Evolutionary conservation across 2,888 invertebrate species (phyloP).

Genomic region (Drosophila colorata): DNA sequence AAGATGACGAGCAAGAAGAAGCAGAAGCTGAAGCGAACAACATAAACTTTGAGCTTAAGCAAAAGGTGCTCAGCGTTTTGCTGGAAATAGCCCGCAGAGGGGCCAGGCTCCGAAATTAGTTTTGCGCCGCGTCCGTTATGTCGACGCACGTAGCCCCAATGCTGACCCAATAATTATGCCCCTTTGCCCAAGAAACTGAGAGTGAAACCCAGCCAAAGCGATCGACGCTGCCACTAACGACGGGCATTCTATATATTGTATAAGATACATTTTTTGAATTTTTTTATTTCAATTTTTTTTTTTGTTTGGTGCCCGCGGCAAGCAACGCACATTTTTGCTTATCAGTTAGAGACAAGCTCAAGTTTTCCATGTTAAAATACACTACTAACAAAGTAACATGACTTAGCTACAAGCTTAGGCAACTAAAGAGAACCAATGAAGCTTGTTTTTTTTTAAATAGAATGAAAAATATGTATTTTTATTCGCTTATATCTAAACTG

Average conservation of each 20-base stretch:
- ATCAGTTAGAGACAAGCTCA: slow-evolving; percentile 45
- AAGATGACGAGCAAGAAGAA: slow-evolving; percentile 8
- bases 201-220: slow-evolving; percentile 71
- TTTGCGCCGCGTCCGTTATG: slow-evolving; percentile 70
- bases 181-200: slow-evolving; percentile 75
- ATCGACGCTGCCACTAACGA: slow-evolving; percentile 20
- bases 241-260: slow-evolving; percentile 29
- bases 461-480: no score
- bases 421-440: background rate
- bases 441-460: background rate
- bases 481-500: no score
- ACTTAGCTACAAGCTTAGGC: background rate
- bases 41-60: slow-evolving; percentile 26
- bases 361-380: slow-evolving; percentile 42
- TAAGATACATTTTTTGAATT: slow-evolving; percentile 31
- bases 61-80: slow-evolving; percentile 61
- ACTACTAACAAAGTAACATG: background rate
- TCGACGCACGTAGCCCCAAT: slow-evolving; percentile 59
- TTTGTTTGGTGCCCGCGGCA: slow-evolving; percentile 35
- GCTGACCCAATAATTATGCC: slow-evolving; percentile 83
- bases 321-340: slow-evolving; percentile 57
- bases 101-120: slow-evolving; percentile 71
- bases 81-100: slow-evolving; percentile 76
- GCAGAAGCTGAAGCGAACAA: slow-evolving; percentile 21
- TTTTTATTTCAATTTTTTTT: slow-evolving; percentile 4